These are phyloP conservation scores for Mirounga angustirostris DNA, from an alignment of 2,113 vertebrate genomes.

Conservation along the genomic window DNA sequence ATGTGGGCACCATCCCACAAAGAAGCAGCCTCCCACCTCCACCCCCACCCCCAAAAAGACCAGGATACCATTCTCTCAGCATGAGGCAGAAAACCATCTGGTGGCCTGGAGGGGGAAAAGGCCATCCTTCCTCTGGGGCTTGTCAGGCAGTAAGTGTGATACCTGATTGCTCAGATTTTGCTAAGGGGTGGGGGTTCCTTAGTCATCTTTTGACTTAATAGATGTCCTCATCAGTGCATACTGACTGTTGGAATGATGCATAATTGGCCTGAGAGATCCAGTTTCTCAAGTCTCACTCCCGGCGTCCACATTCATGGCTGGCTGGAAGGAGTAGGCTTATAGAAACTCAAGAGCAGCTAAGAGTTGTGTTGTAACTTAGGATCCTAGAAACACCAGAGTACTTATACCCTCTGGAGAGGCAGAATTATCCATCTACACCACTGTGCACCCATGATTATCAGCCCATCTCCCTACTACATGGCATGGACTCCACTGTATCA, in stretches of 20 bases:
- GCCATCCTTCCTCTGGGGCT: neutral
- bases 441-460: neutral
- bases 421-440: neutral
- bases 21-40: neutral
- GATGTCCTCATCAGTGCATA: neutral
- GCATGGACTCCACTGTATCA: neutral
- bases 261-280: neutral
- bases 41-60: neutral
- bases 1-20: conserved; percentile 26
- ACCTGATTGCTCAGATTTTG: neutral
- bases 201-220: neutral
- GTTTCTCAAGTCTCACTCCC: neutral
- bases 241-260: neutral
- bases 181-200: neutral
- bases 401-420: neutral
- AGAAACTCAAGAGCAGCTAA: neutral
- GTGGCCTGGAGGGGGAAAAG: neutral
- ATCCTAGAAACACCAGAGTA: neutral
- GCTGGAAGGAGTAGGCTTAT: neutral
- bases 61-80: conserved; percentile 16
- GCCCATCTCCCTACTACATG: neutral
- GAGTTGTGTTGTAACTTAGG: neutral
- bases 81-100: neutral
- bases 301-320: neutral
- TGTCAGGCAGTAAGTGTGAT: neutral